Evolutionary conservation across 2,888 invertebrate genomes (phyloP), one percentile per base, ranked within the genome.

Genomic region (Steinernema carpocapsae): DNA sequence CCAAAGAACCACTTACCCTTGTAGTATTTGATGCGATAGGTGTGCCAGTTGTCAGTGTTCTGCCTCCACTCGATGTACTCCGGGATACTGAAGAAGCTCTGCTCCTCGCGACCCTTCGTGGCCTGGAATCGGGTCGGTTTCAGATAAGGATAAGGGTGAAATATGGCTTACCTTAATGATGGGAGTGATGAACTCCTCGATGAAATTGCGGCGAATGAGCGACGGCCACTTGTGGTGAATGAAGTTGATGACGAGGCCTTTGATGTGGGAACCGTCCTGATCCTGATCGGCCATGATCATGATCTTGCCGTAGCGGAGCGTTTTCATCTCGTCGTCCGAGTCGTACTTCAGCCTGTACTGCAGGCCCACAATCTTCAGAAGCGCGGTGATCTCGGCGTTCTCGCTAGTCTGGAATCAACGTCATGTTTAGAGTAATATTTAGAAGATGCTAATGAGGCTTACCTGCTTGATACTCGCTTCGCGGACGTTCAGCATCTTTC

Each of bases 231-330:
- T 97, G 88, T 94, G 93, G 89, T 99, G 99, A 79, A 99, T 93
- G 86, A 99, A 99, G 90, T 99, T 99, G 75, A 99, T 97, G 70
- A 99, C 91, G 17, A 99, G 90, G 4, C 99, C 90, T 97, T n/a
- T 99, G 84, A 99, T 99, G 88, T 99, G 99, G 0, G 97, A 97
- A 43, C 99, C 99, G 87, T 99, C 99, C 90, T 97, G 97, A 93
- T 90, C 90, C 88, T 96, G 96, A 97, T 97, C 97, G 73, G 97
- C 97, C 97, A 99, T 99, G 77, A 99, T 97, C 97, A 99, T 99
- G 70, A 97, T 90, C 90, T 94, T 94, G 71, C 96, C 96, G 84
- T 97, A 97, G 73, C 97, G 91, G 71, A 99, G 90, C 0, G 93
- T 92, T 88, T 94, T 94, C 85, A 99, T 89, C 88, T 96, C 96